phyloP scores from a whole-genome alignment of 1,140 invertebrate species.

The Drosophila novamexicana region DNA sequence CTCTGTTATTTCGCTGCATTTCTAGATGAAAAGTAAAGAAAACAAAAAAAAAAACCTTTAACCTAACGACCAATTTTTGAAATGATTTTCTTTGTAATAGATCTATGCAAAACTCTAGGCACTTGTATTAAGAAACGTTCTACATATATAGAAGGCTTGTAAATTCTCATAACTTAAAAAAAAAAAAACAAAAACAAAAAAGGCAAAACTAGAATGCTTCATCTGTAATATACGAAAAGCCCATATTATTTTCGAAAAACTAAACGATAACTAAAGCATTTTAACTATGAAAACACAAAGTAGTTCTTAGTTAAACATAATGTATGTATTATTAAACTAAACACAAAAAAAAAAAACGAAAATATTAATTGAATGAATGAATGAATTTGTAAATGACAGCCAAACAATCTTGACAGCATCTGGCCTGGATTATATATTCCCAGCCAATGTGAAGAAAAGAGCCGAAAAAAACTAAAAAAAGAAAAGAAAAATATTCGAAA shows the following conservation, averaged over 20 bases:
- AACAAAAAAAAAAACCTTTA: conserved; percentile 27
- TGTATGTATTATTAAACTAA: conserved; percentile 27
- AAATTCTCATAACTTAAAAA: conserved; percentile 67
- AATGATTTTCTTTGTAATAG: conserved; percentile 58
- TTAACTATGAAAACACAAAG: conserved; percentile 66
- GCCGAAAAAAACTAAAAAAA: conserved; percentile 15
- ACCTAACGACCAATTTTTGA: conserved; percentile 77
- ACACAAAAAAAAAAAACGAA: conserved; percentile 27
- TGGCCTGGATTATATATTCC: too few species aligned
- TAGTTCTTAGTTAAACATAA: conserved; percentile 49
- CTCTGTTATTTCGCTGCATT: conserved; percentile 15
- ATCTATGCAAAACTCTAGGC: conserved; percentile 36
- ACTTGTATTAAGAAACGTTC: conserved; percentile 44
- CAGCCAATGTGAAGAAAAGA: conserved; percentile 27
- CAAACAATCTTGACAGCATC: conserved; percentile 39
- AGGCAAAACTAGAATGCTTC: conserved; percentile 62
- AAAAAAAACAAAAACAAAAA: too few species aligned
- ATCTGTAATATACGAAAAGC: conserved; percentile 71
- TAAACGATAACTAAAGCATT: conserved; percentile 57
- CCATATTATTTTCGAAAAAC: conserved; percentile 64
- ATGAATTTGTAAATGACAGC: conserved; percentile 55
- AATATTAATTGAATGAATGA: conserved; percentile 38
- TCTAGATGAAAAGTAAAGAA: conserved; percentile 18
- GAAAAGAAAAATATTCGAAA: conserved; percentile 22
- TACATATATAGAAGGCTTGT: conserved; percentile 64